Conservation (phyloP, 2,113 vertebrate genomes). For the Hippocampus comes region DNA sequence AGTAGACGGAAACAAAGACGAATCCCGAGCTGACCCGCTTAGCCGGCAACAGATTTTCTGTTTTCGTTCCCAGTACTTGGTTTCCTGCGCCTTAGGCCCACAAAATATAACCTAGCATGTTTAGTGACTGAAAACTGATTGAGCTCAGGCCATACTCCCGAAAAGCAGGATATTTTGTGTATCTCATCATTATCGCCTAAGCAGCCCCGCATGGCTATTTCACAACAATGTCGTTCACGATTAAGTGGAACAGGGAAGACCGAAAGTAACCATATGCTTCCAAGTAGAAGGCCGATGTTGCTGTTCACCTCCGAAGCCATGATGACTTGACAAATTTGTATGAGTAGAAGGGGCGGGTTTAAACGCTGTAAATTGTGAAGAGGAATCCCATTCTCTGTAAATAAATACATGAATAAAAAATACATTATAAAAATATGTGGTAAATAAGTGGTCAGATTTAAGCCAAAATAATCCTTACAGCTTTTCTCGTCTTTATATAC, state of each 20-base stretch:
- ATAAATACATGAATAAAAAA: background rate
- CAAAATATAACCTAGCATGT: constrained; percentile 42
- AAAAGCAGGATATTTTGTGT: constrained; percentile 33
- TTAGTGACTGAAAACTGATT: constrained; percentile 53
- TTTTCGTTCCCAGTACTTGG: constrained; percentile 47
- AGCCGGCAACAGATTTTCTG: constrained; percentile 39
- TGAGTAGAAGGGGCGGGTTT: background rate
- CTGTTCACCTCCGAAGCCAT: constrained; percentile 36
- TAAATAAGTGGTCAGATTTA: background rate
- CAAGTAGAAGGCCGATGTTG: constrained; percentile 31
- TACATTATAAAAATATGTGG: background rate
- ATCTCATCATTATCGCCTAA: constrained; percentile 57
- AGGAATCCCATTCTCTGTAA: constrained; percentile 8
- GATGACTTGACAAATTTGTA: background rate
- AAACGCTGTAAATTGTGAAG: background rate
- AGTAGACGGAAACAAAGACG: constrained; percentile 34
- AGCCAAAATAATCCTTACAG: background rate
- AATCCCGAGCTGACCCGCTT: constrained; percentile 35
- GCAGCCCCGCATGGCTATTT: constrained; percentile 60
- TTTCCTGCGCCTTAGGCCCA: constrained; percentile 48
- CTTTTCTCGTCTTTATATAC: too few species aligned
- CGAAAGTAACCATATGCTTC: constrained; percentile 27
- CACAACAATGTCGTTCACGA: constrained; percentile 30
- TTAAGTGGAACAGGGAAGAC: constrained; percentile 32
- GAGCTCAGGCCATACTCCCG: constrained; percentile 20